Percentiles rank a stretch among this genome's conserved stretches.
phyloP scores from a whole-genome alignment of 2,113 vertebrate genomes.

The Hippolais icterina region DNA sequence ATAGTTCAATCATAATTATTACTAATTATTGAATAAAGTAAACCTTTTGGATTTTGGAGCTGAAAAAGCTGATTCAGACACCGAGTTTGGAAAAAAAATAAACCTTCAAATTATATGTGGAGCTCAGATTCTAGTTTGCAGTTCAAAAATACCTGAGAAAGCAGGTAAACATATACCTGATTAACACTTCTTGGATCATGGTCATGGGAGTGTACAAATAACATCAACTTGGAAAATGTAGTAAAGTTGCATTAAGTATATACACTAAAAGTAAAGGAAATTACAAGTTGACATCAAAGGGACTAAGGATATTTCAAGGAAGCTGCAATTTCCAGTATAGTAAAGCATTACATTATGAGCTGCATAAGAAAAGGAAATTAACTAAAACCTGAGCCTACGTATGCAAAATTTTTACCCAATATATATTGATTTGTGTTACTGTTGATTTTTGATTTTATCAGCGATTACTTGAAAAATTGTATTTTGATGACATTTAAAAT shows the following conservation, averaged over 20 bases:
- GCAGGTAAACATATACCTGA: not conserved
- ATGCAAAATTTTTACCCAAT: not conserved
- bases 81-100: not conserved
- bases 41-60: not conserved
- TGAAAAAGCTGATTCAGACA: not conserved
- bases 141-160: not conserved
- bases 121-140: not conserved
- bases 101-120: not conserved
- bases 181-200: not conserved
- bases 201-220: not conserved
- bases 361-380: not conserved
- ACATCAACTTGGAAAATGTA: not conserved
- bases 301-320: not conserved
- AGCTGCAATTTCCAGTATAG: not conserved
- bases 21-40: not conserved
- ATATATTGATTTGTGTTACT: not conserved
- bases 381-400: not conserved
- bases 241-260: not conserved
- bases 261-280: not conserved
- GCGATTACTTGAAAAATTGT: not conserved
- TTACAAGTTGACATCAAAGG: not conserved
- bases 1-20: not conserved
- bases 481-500: not conserved
- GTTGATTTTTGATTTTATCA: not conserved
- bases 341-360: not conserved